Evolutionary conservation across 2,797 vertebrate species (phyloP), one percentile per base, ranked within the genome.

Genomic region (Orestias chungarensis): DNA sequence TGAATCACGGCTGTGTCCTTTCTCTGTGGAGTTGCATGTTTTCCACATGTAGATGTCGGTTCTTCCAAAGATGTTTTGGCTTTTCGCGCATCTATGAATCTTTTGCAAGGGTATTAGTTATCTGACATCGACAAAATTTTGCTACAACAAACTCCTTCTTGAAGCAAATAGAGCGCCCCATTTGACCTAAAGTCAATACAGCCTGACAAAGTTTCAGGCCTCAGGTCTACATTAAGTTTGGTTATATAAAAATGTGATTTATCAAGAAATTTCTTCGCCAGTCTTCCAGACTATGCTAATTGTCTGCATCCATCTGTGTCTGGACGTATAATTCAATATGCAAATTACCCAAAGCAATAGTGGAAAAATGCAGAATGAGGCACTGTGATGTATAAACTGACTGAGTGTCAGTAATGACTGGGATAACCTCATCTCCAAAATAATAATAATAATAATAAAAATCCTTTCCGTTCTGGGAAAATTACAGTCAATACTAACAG

Each of bases 271-370:
- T 62, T 62, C 10, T 64, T 17, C 44, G 25, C 59, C 42, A 25
- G 57, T 54, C 25, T 70, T 9, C 52, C 33, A 55, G 65, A 74
- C 44, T 73, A 27, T 74, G 42, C 43, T 59, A 73, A 59, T 62
- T 31, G 25, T 73, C 73, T 64, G 66, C 54, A 31, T 67, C 55
- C 59, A 77, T 70, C 59, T 74, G 66, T 72, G 47, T 73, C 64
- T 78, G 71, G 52, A 73, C 54, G 69, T 64, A 33, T 29, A 70
- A 69, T 76, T 73, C 55, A 64, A 55, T 68, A 81, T 70, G 54
- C n/a, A 83, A 71, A 75, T 71, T 2, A 57, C 35, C 31, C 38
- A 35, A 7, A 61, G 67, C 25, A 20, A 75, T 25, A 40, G 64
- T 42, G 31, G 61, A 61, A 52, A 43, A 33, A 73, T 46, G 54